A percentile compares a stretch with the other conserved stretches of the same genome.
Conservation (phyloP, 2,113 vertebrate species). For the human (Homo sapiens) region DNA sequence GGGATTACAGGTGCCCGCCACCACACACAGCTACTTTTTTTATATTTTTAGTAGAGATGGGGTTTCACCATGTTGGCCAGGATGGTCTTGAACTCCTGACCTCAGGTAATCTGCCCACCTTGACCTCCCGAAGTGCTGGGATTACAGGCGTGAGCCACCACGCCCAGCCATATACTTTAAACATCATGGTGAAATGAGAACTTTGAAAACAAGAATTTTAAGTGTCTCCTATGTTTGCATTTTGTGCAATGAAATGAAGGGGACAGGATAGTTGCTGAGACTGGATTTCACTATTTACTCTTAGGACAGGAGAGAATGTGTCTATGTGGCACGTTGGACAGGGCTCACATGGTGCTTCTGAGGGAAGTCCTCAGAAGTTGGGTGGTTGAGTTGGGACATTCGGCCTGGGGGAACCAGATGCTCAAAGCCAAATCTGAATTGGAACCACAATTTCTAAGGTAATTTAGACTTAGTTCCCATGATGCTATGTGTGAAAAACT, state of each 20-base stretch:
- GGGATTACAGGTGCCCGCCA: too few relatives aligned
- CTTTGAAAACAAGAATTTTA: background rate
- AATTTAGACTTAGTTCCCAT: background rate
- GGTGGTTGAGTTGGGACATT: background rate
- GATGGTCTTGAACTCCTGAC: too few relatives aligned
- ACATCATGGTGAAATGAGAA: background rate
- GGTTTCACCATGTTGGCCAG: too few relatives aligned
- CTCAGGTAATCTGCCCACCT: accelerated
- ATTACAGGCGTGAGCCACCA: too few relatives aligned
- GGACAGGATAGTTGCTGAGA: background rate
- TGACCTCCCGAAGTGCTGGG: too few relatives aligned
- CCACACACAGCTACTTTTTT: too few relatives aligned
- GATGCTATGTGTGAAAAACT: background rate
- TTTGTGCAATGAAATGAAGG: background rate
- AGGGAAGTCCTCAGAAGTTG: background rate
- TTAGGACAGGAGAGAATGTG: background rate
- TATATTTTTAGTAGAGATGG: too few relatives aligned
- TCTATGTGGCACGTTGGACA: too few relatives aligned
- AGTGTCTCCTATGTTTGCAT: background rate
- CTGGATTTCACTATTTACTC: background rate
- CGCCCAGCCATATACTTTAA: background rate
- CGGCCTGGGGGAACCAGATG: background rate
- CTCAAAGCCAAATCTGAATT: background rate
- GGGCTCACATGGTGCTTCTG: too few relatives aligned
- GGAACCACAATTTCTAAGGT: background rate